Base-by-base conservation (phyloP, 2,888 invertebrate genomes). In the Sialis lutaria region DNA sequence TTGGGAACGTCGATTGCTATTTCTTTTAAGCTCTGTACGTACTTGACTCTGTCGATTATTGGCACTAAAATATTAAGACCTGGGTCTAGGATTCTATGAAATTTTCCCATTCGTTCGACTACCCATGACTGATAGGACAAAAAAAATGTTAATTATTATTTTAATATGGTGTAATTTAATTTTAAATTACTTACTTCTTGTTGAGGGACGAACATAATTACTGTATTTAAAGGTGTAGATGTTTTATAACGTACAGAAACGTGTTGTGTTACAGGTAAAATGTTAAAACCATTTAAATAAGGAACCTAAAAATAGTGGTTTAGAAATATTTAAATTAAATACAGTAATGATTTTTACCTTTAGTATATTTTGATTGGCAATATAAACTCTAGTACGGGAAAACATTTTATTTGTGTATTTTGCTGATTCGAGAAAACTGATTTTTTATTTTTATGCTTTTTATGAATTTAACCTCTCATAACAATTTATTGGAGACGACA, bases 1-100 rank as follows among this genome's bases (percentile, higher is more conserved):
- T 97, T 88, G 0, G 98, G 98, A 47, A 98, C 92, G 69, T 97
- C 97, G 57, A 98, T 97, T 0, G 98, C 96, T 55, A 98, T 90
- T 84, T 99, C 98, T 64, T 98, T 98, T 39, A 98, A 67, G 65
- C 91, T 92, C 67, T 99, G 98, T 9, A 99, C 96, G 71, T 98
- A 98, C 67, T 86, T 92, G 30, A 98, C 82, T 62, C 75, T 78
- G 64, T 99, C 98, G 42, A 93, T 70, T 49, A 98, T 66, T 1
- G 98, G 98, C 57, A 93, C 74, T 9, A 97, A 67, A 45, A 97
- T 60, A 63, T 98, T 98, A 35, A 98, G 67, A 2, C 98, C 98
- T 8, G 98, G 97, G 47, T 95, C 87, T 47, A 99, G 68, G 55
- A 93, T 87, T 61, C 87, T 75, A 63, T 88, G 79, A 67, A 91